Percentiles rank a stretch among this genome's conserved stretches.
These are phyloP conservation scores for Abrostola triplasia DNA, from an alignment of 2,888 invertebrate genomes.

Conservation along the genomic window DNA sequence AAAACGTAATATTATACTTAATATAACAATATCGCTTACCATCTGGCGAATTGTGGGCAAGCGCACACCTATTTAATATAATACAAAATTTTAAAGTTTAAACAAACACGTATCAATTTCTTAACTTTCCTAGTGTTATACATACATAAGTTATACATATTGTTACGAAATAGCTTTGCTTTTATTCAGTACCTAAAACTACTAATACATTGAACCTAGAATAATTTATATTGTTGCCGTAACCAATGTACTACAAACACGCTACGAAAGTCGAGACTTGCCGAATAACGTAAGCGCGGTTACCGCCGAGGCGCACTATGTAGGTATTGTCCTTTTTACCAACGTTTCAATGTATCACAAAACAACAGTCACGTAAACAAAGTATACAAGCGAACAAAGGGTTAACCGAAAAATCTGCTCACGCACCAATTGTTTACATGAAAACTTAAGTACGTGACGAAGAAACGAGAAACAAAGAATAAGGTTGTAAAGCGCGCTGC, in stretches of 20 bases:
- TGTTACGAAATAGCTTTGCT: no score
- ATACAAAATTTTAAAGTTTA: no score
- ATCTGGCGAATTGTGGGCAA: no score
- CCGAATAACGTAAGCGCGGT: slow-evolving; percentile 20
- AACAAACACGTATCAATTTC: no score
- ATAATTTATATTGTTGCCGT: neutral
- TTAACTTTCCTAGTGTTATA: no score
- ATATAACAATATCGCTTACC: no score
- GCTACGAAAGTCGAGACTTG: slow-evolving; percentile 9
- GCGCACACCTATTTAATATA: no score
- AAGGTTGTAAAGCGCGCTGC: slow-evolving; percentile 43
- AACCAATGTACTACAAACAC: neutral
- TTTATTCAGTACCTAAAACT: no score
- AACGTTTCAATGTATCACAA: slow-evolving; percentile 23
- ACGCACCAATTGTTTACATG: slow-evolving; percentile 59
- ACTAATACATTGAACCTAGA: neutral
- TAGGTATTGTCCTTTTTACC: slow-evolving; percentile 27
- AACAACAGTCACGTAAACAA: slow-evolving; percentile 33
- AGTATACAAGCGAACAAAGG: slow-evolving; percentile 19
- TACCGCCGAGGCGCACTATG: slow-evolving; percentile 4
- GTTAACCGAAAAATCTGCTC: slow-evolving; percentile 45
- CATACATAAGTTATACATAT: no score
- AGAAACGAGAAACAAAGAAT: slow-evolving; percentile 53
- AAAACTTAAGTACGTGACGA: slow-evolving; percentile 58
- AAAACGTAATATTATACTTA: no score